Evolutionary conservation across 2,888 invertebrate species (phyloP), one percentile per base, ranked within the genome.

Genomic region (Archips xylosteana): DNA sequence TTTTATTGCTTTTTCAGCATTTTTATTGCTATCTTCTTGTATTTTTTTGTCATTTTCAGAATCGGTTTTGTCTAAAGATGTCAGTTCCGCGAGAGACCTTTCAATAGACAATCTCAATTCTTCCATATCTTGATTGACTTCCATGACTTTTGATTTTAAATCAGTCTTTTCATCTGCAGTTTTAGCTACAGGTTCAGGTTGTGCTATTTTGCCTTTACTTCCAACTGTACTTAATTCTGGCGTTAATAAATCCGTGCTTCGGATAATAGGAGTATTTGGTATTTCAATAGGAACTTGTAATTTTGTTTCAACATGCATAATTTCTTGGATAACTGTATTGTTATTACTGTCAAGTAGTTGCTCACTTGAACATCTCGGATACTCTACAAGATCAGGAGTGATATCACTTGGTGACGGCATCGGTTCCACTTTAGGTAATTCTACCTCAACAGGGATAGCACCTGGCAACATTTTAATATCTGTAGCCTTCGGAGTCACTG

Each of bases 91-190:
- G 75, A 94, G 81, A 32, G 94, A 93, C 75, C 85, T 88, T 82
- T 94, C 94, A 71, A 94, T 92, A 0, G 94, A 93, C 23, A 88
- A 67, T 69, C 90, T 87, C 62, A 94, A 80, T 68, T 91, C 93
- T 78, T 94, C 92, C 92, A 94, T 91, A 69, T 92, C 93, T 81
- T 90, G 85, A 76, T 91, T 92, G 0, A 94, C 94, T 82, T 93
- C 93, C 81, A 92, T 87, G 80, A 92, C 90, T 86, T 93, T 92
- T 0, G 92, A 91, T 83, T 92, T 92, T 1, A 92, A 79, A 78
- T 91, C 91, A 4, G 88, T 92, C 76, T 90, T 91, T 79, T 91
- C 90, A 70, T 83, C 80, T 64, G 80, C 81, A 49, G 54, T 70
- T 61, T 72, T 71, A 15, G 76, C 79, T 39, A 73, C 74, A 59